Conservation (phyloP, 1,140 invertebrate genomes). For the Conus betulinus region DNA sequence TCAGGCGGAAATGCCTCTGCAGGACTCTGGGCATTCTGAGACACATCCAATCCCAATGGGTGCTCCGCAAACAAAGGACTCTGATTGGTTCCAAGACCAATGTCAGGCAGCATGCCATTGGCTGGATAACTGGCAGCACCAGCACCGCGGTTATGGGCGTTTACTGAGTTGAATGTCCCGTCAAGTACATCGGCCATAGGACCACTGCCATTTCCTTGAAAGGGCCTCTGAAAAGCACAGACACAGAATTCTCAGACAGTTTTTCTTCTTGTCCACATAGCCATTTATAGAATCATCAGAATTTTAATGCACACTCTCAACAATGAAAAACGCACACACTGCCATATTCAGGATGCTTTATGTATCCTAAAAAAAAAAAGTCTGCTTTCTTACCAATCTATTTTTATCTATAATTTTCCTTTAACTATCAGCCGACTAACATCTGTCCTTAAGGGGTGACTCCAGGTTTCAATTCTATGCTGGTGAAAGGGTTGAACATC, state of each 20-base stretch:
- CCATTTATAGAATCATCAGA: too few relatives aligned
- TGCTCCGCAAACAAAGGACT: slow-evolving; percentile 39
- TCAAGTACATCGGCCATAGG: slow-evolving; percentile 45
- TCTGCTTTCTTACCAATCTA: too few relatives aligned
- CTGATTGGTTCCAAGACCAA: slow-evolving; percentile 48
- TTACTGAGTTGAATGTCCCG: slow-evolving; percentile 34
- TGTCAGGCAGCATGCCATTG: slow-evolving; percentile 46
- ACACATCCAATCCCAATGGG: neutral
- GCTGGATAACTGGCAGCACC: neutral
- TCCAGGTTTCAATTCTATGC: too few relatives aligned
- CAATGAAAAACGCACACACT: too few relatives aligned
- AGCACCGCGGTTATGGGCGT: neutral
- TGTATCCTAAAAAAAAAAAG: too few relatives aligned
- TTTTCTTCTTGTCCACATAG: too few relatives aligned
- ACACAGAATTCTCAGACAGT: neutral
- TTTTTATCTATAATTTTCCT: too few relatives aligned
- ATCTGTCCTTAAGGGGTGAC: too few relatives aligned
- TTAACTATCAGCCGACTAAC: too few relatives aligned
- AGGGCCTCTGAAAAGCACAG: slow-evolving; percentile 26
- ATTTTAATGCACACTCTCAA: too few relatives aligned
- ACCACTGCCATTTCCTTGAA: neutral
- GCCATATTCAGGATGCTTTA: too few relatives aligned
- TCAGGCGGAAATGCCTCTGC: neutral
- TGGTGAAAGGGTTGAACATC: too few relatives aligned
- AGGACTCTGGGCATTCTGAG: slow-evolving; percentile 17